Evolutionary conservation across 1,140 invertebrate species (phyloP).

Genomic region (Ditylenchus dipsaci): DNA sequence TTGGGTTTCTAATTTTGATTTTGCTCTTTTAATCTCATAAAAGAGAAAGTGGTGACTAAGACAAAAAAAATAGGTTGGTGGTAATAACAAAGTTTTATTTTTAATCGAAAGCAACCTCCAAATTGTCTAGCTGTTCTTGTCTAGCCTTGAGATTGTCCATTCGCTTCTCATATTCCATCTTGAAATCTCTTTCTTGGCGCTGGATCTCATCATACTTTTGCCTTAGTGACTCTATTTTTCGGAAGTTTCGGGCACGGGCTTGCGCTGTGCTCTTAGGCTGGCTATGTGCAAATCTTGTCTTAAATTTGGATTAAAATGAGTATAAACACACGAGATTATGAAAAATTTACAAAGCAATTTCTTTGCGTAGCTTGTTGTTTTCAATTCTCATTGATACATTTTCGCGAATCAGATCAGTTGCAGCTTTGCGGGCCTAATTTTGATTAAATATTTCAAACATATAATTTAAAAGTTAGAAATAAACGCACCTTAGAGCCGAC

Average conservation of each 20-base stretch:
- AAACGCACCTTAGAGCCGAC: neutral
- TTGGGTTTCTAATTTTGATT: too few species aligned
- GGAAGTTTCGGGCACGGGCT: constrained; percentile 31
- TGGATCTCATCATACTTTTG: constrained; percentile 41
- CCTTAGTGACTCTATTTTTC: constrained; percentile 37
- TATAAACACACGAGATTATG: neutral
- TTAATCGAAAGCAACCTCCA: constrained; percentile 23
- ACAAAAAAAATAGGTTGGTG: too few species aligned
- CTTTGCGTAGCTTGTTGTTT: constrained; percentile 26
- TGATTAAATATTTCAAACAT: too few species aligned
- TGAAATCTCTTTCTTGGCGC: constrained; percentile 18
- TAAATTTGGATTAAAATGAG: constrained; percentile 3
- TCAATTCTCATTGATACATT: constrained; percentile 31
- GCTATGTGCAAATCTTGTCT: constrained; percentile 29
- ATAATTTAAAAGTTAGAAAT: too few species aligned
- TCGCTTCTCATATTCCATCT: constrained; percentile 28
- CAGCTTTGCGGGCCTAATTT: constrained; percentile 18
- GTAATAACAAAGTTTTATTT: too few species aligned
- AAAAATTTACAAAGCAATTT: constrained; percentile 32
- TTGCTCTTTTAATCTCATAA: too few species aligned
- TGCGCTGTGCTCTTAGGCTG: constrained; percentile 17
- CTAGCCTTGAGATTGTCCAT: constrained; percentile 18
- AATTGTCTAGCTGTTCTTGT: constrained; percentile 16
- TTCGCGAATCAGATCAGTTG: constrained; percentile 36
- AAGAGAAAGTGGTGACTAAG: too few species aligned